These are phyloP conservation scores for Gymnothorax javanicus DNA, from an alignment of 2,797 vertebrate species.

Conservation along the genomic window DNA sequence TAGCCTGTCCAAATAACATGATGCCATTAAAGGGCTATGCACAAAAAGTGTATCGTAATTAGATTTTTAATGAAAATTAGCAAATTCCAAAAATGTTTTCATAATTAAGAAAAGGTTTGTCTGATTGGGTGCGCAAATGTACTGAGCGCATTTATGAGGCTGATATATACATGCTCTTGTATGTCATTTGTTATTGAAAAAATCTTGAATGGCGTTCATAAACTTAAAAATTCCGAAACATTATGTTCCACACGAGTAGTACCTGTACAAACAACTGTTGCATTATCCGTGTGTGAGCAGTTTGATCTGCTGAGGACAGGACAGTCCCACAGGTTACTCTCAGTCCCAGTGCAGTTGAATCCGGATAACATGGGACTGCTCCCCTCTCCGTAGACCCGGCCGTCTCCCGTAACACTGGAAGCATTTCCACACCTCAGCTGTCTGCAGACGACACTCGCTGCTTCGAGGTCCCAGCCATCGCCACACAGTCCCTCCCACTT, in stretches of 20 bases:
- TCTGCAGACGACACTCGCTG: conserved; percentile 63
- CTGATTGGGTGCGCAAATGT: neutral
- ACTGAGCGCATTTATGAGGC: neutral
- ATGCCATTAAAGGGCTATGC: too few species aligned
- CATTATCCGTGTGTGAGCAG: conserved; percentile 77
- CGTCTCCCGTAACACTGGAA: conserved; percentile 60
- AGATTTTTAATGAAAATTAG: neutral
- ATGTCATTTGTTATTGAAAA: neutral
- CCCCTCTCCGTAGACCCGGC: conserved; percentile 55
- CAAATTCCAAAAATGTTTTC: neutral
- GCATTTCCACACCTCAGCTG: conserved; percentile 70
- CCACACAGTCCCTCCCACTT: conserved; percentile 72
- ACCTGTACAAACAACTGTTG: conserved; percentile 74
- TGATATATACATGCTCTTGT: neutral
- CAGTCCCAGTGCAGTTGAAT: conserved; percentile 69
- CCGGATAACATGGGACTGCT: conserved; percentile 59
- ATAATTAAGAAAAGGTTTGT: neutral
- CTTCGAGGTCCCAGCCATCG: conserved; percentile 66
- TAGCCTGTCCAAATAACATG: neutral
- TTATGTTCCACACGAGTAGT: neutral
- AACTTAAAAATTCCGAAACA: neutral
- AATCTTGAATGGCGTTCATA: neutral
- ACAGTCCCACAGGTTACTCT: conserved; percentile 69
- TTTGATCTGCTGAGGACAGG: conserved; percentile 38
- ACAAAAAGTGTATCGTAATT: neutral